Conservation (phyloP, 2,888 invertebrate species). For the Rotaria sp. region DNA sequence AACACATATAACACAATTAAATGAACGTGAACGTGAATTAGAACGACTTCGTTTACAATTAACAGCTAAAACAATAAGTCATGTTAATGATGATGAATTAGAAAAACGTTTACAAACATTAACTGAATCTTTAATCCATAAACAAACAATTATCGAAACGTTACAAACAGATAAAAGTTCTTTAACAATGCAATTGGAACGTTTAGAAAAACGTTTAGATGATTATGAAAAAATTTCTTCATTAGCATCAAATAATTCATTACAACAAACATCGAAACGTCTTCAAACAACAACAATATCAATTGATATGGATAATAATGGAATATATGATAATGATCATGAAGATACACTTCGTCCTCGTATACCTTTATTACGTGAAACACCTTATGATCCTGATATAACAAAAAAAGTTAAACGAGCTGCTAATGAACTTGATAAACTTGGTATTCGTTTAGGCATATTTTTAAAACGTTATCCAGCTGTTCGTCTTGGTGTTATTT, state of each 20-base stretch:
- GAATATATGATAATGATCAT: slow-evolving; percentile 63
- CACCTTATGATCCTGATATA: slow-evolving; percentile 69
- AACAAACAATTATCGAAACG: slow-evolving; percentile 67
- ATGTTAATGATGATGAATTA: slow-evolving; percentile 54
- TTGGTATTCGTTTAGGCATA: slow-evolving; percentile 70
- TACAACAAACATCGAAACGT: slow-evolving; percentile 29
- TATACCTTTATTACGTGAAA: slow-evolving; percentile 67
- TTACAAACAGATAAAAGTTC: not conserved
- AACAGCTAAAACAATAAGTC: slow-evolving; percentile 51
- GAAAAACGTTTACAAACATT: slow-evolving; percentile 59
- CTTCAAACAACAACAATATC: slow-evolving; percentile 44
- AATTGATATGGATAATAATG: slow-evolving; percentile 63
- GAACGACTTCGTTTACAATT: slow-evolving; percentile 57
- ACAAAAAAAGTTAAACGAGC: slow-evolving; percentile 70
- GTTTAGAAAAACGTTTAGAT: slow-evolving; percentile 32
- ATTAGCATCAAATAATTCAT: not conserved
- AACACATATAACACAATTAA: slow-evolving; percentile 57
- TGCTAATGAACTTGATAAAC: slow-evolving; percentile 68
- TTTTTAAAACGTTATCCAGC: slow-evolving; percentile 74
- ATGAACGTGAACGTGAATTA: slow-evolving; percentile 62
- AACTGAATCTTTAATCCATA: slow-evolving; percentile 75
- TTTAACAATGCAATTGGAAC: slow-evolving; percentile 28
- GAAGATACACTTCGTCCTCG: slow-evolving; percentile 51
- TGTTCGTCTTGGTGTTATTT: slow-evolving; percentile 71
- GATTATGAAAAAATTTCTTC: slow-evolving; percentile 41